These are phyloP conservation scores for Parnassius orleans DNA, from an alignment of 2,888 invertebrate genomes.

Conservation along the genomic window DNA sequence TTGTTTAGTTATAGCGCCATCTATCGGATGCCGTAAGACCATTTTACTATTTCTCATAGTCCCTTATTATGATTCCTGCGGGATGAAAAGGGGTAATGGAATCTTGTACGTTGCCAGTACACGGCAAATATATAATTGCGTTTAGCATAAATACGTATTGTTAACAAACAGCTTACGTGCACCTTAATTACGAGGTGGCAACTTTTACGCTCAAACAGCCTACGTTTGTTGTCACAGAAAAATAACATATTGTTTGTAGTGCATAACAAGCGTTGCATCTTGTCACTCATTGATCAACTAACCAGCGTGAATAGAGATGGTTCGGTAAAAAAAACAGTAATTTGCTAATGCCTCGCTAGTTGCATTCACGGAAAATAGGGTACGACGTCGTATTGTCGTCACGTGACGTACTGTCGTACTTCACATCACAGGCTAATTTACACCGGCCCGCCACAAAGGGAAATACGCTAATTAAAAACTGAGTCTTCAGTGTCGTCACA, in stretches of 20 bases:
- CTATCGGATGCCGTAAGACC: too few relatives aligned
- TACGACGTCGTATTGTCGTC: slow-evolving; percentile 31
- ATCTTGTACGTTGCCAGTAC: too few relatives aligned
- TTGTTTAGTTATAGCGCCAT: too few relatives aligned
- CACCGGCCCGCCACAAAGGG: slow-evolving; percentile 67
- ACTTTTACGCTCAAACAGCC: background rate
- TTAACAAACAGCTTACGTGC: background rate
- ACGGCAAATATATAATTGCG: too few relatives aligned
- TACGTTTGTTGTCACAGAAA: slow-evolving; percentile 15
- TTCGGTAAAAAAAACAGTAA: slow-evolving; percentile 37
- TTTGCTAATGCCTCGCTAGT: slow-evolving; percentile 53
- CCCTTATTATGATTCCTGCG: too few relatives aligned
- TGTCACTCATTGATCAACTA: slow-evolving; percentile 23
- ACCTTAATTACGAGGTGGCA: background rate
- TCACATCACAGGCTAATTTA: slow-evolving; percentile 75
- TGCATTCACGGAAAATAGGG: slow-evolving; percentile 36
- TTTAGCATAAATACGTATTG: too few relatives aligned
- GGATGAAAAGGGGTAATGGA: too few relatives aligned
- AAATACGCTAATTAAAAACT: slow-evolving; percentile 78
- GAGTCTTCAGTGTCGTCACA: slow-evolving; percentile 72
- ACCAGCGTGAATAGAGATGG: slow-evolving; percentile 4
- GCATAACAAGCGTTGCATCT: slow-evolving; percentile 8
- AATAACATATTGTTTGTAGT: background rate
- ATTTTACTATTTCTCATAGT: too few relatives aligned
- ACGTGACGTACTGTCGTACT: slow-evolving; percentile 43